Conservation (phyloP, 2,888 invertebrate genomes). For the Orchesella flavescens region DNA sequence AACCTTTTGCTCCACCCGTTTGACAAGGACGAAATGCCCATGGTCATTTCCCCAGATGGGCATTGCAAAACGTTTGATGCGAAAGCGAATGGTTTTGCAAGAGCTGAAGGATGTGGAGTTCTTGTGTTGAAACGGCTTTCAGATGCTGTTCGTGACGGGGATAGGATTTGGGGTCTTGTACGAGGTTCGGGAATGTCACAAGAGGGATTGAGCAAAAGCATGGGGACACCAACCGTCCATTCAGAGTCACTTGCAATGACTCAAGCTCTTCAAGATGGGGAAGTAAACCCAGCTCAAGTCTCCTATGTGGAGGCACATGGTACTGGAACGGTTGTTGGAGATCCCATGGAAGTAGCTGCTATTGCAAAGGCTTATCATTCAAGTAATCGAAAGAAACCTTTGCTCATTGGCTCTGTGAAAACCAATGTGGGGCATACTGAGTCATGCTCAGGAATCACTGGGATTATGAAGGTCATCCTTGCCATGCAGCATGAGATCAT, state of each 20-base stretch:
- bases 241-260: conserved; percentile 30
- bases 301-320: conserved; percentile 28
- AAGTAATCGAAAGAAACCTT: too few relatives aligned
- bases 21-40: neutral
- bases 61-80: conserved; percentile 72
- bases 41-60: conserved; percentile 67
- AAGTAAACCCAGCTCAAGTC: neutral
- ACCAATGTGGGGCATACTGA: conserved; percentile 31
- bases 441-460: conserved; percentile 31
- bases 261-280: conserved; percentile 18
- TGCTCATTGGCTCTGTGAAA: neutral
- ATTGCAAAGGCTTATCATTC: conserved; percentile 27
- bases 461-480: conserved; percentile 27
- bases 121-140: conserved; percentile 72
- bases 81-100: conserved; percentile 73
- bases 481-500: neutral
- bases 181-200: conserved; percentile 72
- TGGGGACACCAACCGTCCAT: conserved; percentile 70
- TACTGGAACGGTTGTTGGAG: conserved; percentile 27
- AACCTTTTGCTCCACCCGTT: conserved; percentile 55
- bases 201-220: conserved; percentile 73
- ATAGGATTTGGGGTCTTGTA: conserved; percentile 70
- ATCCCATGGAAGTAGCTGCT: conserved; percentile 35
- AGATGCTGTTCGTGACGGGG: conserved; percentile 51
- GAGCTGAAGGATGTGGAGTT: conserved; percentile 73